Evolutionary conservation across 2,888 invertebrate species (phyloP).

Genomic region (Harpalus rufipes): DNA sequence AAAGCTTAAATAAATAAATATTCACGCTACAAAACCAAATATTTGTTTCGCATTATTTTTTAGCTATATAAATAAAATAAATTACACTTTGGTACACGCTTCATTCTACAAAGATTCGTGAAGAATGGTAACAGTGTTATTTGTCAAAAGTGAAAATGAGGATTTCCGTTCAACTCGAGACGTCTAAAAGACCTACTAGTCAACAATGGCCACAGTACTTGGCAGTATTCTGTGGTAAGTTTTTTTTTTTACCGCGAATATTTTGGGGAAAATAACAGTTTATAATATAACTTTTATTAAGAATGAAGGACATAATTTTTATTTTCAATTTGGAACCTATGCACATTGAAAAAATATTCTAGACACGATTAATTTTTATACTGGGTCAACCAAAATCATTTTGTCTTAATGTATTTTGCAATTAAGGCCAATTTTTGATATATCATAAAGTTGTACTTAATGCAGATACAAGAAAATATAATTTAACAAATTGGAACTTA

Average conservation of each 20-base stretch:
- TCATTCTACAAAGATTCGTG: neutral
- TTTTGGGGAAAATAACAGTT: neutral
- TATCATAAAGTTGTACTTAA: too few species aligned
- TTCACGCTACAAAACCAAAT: slow-evolving; percentile 26
- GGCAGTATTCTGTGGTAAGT: slow-evolving; percentile 67
- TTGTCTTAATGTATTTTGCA: neutral
- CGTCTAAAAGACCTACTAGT: slow-evolving; percentile 50
- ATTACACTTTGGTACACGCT: slow-evolving; percentile 41
- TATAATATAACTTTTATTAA: neutral
- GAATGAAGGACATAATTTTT: neutral
- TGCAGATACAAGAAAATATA: too few species aligned
- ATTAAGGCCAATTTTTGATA: neutral
- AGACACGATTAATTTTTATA: neutral
- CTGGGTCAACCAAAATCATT: neutral
- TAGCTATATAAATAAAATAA: slow-evolving; percentile 48
- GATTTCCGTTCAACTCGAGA: slow-evolving; percentile 29
- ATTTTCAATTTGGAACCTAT: neutral
- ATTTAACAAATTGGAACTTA: too few species aligned
- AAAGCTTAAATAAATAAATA: slow-evolving; percentile 21
- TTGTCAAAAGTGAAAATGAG: slow-evolving; percentile 12
- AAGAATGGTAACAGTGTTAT: slow-evolving; percentile 37
- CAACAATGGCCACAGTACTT: slow-evolving; percentile 68
- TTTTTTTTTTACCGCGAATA: neutral
- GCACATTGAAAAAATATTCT: neutral
- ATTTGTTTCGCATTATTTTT: slow-evolving; percentile 13